Base-by-base conservation (phyloP, 2,888 invertebrate species). In the Girardia tigrina region DNA sequence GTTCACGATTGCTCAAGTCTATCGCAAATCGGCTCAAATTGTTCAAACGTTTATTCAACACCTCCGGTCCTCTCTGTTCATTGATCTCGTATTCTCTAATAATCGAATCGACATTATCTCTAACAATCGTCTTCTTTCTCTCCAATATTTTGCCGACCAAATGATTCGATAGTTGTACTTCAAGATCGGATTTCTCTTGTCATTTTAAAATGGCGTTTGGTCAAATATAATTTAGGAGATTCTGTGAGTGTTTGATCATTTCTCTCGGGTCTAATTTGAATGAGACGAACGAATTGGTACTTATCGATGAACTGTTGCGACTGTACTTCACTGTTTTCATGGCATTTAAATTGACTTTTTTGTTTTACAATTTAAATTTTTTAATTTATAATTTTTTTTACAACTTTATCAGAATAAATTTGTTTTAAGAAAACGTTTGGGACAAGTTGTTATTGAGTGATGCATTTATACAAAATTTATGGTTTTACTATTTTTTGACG, bases 11-110 rank as follows among this genome's bases (percentile, higher is more conserved):
- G 78, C 26, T 81, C 78, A 12, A 83, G 80, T 75, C 82, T 79
- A 75, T 79, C 79, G 42, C 81, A 77, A 72, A 83, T 79, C 23
- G 83, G 83, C 75, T 82, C 81, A 78, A 80, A 81, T 82, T 81
- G 75, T 79, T 80, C 83, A 83, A 83, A 73, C 80, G 80, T 77
- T 82, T 83, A 77, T 83, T 83, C 20, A 83, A 79, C 29, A 82
- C 78, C 77, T 83, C 83, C 8, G 12, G 36, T 12, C 36, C 12
- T 36, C 36, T 36, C 16, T 36, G 8, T 36, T 36, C 36, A 36
- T 36, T 36, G 8, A 36, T 36, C 16, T 36, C 36, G 16, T 36
- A 16, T 36, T 36, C 36, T 36, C 36, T 36, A 12, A 36, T 36
- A 12, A 36, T 36, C 12, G 8, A 12, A 36, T 36, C 36, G 8